phyloP scores from a whole-genome alignment of 2,888 invertebrate species.

The Sphinx pinastri region DNA sequence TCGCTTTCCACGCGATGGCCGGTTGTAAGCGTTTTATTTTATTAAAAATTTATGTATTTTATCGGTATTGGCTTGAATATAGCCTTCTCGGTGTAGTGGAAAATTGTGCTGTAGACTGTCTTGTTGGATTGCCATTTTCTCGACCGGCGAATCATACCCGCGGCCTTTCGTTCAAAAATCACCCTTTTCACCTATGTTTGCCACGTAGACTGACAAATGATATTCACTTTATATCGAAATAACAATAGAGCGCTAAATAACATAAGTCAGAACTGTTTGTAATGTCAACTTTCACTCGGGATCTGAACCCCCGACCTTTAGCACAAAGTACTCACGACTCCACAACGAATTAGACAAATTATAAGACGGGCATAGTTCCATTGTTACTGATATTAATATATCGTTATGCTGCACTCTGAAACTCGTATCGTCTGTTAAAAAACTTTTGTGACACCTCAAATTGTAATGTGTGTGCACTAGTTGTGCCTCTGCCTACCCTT shows the following conservation, averaged over 20 bases:
- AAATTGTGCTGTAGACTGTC: not conserved
- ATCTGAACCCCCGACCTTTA: slow-evolving; percentile 36
- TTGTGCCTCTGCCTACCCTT: too few relatives aligned
- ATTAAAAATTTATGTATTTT: slow-evolving; percentile 1
- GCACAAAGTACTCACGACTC: slow-evolving; percentile 3
- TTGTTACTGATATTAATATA: not conserved
- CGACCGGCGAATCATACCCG: not conserved
- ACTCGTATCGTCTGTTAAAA: too few relatives aligned
- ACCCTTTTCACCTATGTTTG: too few relatives aligned
- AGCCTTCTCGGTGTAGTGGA: too few relatives aligned
- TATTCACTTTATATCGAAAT: not conserved
- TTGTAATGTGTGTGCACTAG: too few relatives aligned
- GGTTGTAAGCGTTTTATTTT: slow-evolving; percentile 21
- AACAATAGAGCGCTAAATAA: slow-evolving; percentile 8
- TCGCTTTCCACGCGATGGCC: slow-evolving; percentile 25
- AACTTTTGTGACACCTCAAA: too few relatives aligned
- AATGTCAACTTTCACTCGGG: slow-evolving; percentile 32
- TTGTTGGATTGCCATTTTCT: not conserved
- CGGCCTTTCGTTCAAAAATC: too few relatives aligned
- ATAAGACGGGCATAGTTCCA: slow-evolving; percentile 1
- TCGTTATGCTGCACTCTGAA: not conserved
- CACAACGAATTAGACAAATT: slow-evolving; percentile 16
- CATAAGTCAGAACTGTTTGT: not conserved
- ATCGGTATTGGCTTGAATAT: too few relatives aligned
- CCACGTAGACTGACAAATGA: not conserved